Evolutionary conservation across 2,888 invertebrate species (phyloP), one percentile per base, ranked within the genome.

Genomic region (Heteromyza rotundicornis): DNA sequence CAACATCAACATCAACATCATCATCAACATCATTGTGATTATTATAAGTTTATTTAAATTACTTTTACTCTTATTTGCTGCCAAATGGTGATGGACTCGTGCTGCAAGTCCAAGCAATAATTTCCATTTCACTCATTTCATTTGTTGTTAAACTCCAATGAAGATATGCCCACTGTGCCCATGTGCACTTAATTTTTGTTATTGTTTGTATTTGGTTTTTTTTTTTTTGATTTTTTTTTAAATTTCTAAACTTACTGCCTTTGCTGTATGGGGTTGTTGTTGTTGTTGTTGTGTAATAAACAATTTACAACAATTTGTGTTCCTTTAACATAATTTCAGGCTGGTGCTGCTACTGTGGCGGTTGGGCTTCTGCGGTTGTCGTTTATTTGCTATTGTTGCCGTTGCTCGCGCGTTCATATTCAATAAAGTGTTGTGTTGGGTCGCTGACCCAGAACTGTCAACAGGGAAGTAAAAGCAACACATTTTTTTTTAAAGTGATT

Each of bases 391-490:
- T 64, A 60, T 14, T 63, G 35, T 23, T 62, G 57, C 36, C 44
- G 59, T 57, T 59, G 20, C 57, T 51, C 35, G 59, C 56, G 32
- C 35, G 47, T 54, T n/a, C 50, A 36, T 61, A 52, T 56, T 58
- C n/a, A n/a, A n/a, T n/a, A 40, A 61, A 64, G 58, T 59, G 67
- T 74, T n/a, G n/a, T n/a, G n/a, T 78, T 78, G 80, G 79, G 79
- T 79, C 79, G 78, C 78, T 79, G 79, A 80, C 79, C 79, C 79
- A 79, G 80, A 79, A 79, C 79, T 78, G 79, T 79, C 80, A 79
- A 77, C 69, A 75, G 73, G 76, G 74, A 80, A 80, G 73, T 76
- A 63, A 23, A 40, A 40, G 10, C 40, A n/a, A n/a, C n/a, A n/a
- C n/a, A n/a, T n/a, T n/a, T n/a, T n/a, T n/a, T 40, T 40, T 40